Conservation (phyloP, 2,888 invertebrate species). For the Cyclophora albipunctata region DNA sequence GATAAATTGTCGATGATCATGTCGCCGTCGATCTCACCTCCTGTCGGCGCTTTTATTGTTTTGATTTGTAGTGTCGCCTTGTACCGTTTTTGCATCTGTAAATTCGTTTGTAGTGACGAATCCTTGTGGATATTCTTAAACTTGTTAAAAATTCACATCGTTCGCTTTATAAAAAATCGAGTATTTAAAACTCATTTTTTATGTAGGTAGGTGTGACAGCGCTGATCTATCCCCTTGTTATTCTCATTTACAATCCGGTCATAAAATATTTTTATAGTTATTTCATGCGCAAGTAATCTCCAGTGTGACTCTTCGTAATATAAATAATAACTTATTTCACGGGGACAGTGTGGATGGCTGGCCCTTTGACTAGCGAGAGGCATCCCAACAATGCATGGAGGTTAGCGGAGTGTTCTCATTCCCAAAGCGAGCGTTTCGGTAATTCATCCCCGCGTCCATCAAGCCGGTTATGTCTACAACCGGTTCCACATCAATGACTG, state of each 20-base stretch:
- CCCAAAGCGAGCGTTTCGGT: slow-evolving; percentile 47
- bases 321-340: no score
- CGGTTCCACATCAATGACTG: slow-evolving; percentile 72
- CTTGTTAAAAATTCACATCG: slow-evolving; percentile 6
- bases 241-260: no score
- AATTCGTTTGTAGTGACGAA: slow-evolving; percentile 26
- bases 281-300: no score
- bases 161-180: no score
- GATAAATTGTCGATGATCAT: slow-evolving; percentile 46
- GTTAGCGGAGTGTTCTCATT: slow-evolving; percentile 29
- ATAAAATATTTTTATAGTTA: no score
- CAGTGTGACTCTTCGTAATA: no score
- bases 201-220: no score
- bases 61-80: slow-evolving; percentile 60
- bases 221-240: no score
- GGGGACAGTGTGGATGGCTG: no score
- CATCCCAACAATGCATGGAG: slow-evolving; percentile 26
- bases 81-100: slow-evolving; percentile 50
- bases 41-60: slow-evolving; percentile 66
- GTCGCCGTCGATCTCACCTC: slow-evolving; percentile 61
- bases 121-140: neutral
- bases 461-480: slow-evolving; percentile 51
- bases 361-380: neutral
- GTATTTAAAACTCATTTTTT: no score
- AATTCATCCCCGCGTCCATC: slow-evolving; percentile 63